Percentiles rank a stretch among this genome's conserved stretches.
phyloP scores from a whole-genome alignment of 2,113 vertebrate species.

The Nyctibius bracteatus region DNA sequence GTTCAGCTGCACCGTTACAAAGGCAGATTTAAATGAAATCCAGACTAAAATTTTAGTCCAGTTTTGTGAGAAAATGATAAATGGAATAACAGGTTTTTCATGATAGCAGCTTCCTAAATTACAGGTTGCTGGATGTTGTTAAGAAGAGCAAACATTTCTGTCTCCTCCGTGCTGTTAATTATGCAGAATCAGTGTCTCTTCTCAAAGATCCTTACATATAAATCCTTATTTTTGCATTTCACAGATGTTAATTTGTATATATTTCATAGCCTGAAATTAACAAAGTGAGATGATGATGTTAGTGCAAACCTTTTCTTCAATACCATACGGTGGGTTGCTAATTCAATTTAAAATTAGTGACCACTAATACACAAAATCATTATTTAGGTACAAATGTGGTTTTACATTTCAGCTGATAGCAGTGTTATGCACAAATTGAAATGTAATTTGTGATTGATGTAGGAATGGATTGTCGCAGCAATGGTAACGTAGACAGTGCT shows the following conservation, averaged over 20 bases:
- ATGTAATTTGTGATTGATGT: neutral
- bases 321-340: neutral
- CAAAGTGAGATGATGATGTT: neutral
- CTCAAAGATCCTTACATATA: neutral
- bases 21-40: slow-evolving; percentile 44
- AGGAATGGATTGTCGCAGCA: neutral
- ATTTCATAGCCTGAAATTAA: slow-evolving; percentile 1
- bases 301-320: neutral
- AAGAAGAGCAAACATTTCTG: neutral
- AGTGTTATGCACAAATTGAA: neutral
- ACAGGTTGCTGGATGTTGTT: neutral
- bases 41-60: slow-evolving; percentile 8
- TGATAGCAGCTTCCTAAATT: slow-evolving; percentile 21
- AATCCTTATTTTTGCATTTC: slow-evolving; percentile 38
- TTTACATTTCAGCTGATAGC: neutral
- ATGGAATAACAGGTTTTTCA: slow-evolving; percentile 20
- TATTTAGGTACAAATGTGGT: neutral
- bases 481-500: neutral
- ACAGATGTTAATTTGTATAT: neutral
- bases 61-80: slow-evolving; percentile 25
- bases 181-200: slow-evolving; percentile 14
- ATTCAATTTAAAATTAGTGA: neutral
- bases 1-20: neutral
- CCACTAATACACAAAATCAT: neutral
- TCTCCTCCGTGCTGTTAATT: slow-evolving; percentile 30